These are phyloP conservation scores for Anoplophora glabripennis DNA, from an alignment of 1,140 invertebrate species.

Conservation along the genomic window DNA sequence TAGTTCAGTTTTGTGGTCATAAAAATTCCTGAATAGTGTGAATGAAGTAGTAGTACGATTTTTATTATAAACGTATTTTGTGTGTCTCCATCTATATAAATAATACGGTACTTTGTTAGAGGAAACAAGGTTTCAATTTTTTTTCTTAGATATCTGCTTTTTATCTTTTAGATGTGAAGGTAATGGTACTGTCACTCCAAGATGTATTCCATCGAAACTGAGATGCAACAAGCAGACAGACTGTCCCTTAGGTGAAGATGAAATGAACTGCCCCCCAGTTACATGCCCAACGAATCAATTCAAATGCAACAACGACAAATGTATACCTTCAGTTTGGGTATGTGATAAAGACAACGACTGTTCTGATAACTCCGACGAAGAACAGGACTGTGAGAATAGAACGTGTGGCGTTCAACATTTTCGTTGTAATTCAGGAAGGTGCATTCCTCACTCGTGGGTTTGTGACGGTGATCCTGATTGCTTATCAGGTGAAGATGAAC, in stretches of 20 bases:
- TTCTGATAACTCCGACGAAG: slow-evolving; percentile 66
- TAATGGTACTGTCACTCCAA: slow-evolving; percentile 42
- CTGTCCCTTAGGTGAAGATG: slow-evolving; percentile 71
- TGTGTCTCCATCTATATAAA: too few relatives aligned
- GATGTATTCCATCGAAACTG: slow-evolving; percentile 62
- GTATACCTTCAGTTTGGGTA: slow-evolving; percentile 74
- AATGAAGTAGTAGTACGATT: too few relatives aligned
- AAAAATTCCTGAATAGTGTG: too few relatives aligned
- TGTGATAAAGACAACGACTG: slow-evolving; percentile 78
- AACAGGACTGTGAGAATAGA: slow-evolving; percentile 59
- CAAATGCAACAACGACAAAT: slow-evolving; percentile 62
- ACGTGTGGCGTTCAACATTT: slow-evolving; percentile 54
- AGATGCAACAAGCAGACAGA: slow-evolving; percentile 64
- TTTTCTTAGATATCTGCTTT: too few relatives aligned
- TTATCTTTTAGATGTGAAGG: slow-evolving; percentile 26
- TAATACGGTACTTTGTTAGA: too few relatives aligned
- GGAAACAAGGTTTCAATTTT: too few relatives aligned
- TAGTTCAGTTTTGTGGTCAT: too few relatives aligned
- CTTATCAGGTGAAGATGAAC: slow-evolving; percentile 68
- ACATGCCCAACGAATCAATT: slow-evolving; percentile 61
- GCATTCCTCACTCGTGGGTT: slow-evolving; percentile 77
- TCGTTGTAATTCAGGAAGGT: slow-evolving; percentile 44
- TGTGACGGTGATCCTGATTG: slow-evolving; percentile 78
- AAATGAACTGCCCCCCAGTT: slow-evolving; percentile 61
- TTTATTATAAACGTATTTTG: too few relatives aligned